These are phyloP conservation scores for Agraylea sexmaculata DNA, from an alignment of 1,140 invertebrate species.

Conservation along the genomic window DNA sequence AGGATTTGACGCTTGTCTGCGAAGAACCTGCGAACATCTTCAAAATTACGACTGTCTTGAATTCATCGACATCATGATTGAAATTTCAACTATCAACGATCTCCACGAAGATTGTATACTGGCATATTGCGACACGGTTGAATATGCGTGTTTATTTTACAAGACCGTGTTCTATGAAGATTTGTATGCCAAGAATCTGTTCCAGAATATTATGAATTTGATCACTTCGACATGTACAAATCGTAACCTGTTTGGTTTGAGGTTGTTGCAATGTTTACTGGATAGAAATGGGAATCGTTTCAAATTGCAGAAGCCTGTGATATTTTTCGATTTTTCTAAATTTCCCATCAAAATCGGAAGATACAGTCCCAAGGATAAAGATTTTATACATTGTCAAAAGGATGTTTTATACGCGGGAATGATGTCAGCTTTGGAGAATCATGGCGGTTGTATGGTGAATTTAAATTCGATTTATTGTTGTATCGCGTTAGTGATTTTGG, in stretches of 20 bases:
- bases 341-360: conserved; percentile 28
- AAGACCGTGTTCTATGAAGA: conserved; percentile 3
- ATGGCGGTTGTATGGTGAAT: conserved; percentile 34
- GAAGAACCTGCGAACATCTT: conserved; percentile 5
- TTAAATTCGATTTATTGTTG: conserved; percentile 41
- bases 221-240: conserved; percentile 25
- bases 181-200: conserved; percentile 3
- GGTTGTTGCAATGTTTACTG: conserved; percentile 41
- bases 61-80: conserved; percentile 9
- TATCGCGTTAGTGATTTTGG: conserved; percentile 40
- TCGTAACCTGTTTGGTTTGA: conserved; percentile 39
- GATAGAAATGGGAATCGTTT: conserved; percentile 39
- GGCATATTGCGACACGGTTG: conserved; percentile 5
- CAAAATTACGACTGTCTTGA: conserved; percentile 6
- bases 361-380: conserved; percentile 33
- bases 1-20: conserved; percentile 7
- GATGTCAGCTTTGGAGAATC: conserved; percentile 34
- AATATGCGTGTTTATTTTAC: conserved; percentile 8
- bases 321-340: conserved; percentile 39
- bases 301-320: conserved; percentile 37
- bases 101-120: conserved; percentile 5
- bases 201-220: conserved; percentile 5
- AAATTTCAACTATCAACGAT: not conserved
- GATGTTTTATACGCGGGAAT: conserved; percentile 39
- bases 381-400: conserved; percentile 38